A percentile compares a stretch with the other conserved stretches of the same genome.
Conservation (phyloP, 2,888 invertebrate species). For the Drosophila mimica region DNA sequence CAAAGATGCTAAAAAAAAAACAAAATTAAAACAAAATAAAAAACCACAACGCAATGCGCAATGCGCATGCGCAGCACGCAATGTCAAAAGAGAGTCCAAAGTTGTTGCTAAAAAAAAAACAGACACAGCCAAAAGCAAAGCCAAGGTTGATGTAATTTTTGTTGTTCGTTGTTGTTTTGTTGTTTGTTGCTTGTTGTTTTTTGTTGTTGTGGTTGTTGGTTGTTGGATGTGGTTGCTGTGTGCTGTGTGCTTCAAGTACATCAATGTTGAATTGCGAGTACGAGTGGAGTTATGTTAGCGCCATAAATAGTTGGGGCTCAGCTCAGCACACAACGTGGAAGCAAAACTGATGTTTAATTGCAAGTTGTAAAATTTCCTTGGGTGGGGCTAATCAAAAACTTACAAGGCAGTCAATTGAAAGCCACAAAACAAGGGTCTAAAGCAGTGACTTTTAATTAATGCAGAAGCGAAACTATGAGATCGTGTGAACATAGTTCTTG, state of each 20-base stretch:
- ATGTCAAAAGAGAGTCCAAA: conserved; percentile 64
- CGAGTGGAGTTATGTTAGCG: conserved; percentile 54
- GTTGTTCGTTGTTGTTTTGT: conserved; percentile 14
- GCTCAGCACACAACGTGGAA: conserved; percentile 33
- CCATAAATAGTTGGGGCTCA: conserved; percentile 60
- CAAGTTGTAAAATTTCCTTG: conserved; percentile 52
- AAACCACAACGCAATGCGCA: conserved; percentile 58
- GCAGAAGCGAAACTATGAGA: neutral
- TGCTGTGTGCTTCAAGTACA: conserved; percentile 43
- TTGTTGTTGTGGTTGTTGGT: conserved; percentile 12
- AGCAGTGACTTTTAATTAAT: conserved; percentile 28
- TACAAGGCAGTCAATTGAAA: conserved; percentile 37
- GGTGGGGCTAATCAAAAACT: conserved; percentile 53
- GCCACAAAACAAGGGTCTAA: conserved; percentile 8
- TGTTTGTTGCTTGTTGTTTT: neutral
- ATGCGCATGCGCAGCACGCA: conserved; percentile 78
- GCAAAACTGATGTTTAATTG: conserved; percentile 50
- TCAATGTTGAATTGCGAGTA: conserved; percentile 33
- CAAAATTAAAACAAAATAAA: neutral
- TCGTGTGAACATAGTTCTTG: conserved; percentile 5
- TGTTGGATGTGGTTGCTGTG: conserved; percentile 2
- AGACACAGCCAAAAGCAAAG: conserved; percentile 55
- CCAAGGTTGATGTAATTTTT: conserved; percentile 60
- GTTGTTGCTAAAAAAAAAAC: conserved; percentile 21
- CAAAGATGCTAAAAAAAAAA: conserved; percentile 4